Evolutionary conservation across 2,888 invertebrate genomes (phyloP), one percentile per base, ranked within the genome.

Genomic region (Dynastes maya): DNA sequence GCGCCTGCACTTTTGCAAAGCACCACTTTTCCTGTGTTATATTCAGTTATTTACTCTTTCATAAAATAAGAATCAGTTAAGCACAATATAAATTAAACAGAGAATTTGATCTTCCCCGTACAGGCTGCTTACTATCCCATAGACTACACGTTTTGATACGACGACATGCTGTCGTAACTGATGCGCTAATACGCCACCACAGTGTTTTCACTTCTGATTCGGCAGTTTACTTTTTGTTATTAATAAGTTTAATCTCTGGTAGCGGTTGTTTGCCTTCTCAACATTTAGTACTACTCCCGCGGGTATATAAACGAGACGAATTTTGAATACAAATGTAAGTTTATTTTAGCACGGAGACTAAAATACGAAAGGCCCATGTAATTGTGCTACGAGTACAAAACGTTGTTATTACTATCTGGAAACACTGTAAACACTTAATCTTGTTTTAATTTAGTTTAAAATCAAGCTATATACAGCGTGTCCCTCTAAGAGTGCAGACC

Each of bases 191-290:
- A 55, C n/a, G n/a, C 55, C 22, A n/a, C 40, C n/a, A n/a, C 40
- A 65, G 37, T 40, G 16, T 65, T 65, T 65, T 16, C 65, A 40
- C 32, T 65, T 40, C 65, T 65, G 65, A 65, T 65, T n/a, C 32
- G 37, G 40, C 65, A 32, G 65, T 65, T 65, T 65, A 65, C 65
- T 65, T 65, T 65, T 65, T 40, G 65, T 40, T 65, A 65, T 65
- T 65, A 65, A 65, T 65, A 55, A 65, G 40, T 37, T 65, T 65
- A 65, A 65, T 65, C 65, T 65, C 40, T 45, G 45, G 65, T 65
- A 32, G 16, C 37, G 16, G 11, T 37, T 65, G 65, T 32, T 65
- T 65, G 65, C 65, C 8, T 65, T 37, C 37, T 16, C 65, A 65
- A 65, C 65, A 40, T 65, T 65, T 40, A 65, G 65, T 65, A 37